Conservation (phyloP, 2,113 vertebrate genomes). For the Sceloporus undulatus region DNA sequence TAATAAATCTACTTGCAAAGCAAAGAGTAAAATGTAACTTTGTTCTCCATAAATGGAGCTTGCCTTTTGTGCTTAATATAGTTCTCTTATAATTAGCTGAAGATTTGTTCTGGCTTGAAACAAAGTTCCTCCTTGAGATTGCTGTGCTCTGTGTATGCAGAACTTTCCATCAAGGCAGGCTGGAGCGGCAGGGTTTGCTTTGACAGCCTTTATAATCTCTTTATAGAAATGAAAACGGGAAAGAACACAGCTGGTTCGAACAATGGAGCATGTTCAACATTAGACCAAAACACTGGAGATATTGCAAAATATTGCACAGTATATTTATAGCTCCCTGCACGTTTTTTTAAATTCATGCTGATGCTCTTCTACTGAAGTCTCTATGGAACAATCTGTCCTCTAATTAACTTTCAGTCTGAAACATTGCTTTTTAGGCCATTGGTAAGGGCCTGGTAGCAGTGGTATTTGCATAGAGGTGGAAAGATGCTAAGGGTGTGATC, state of each 20-base stretch:
- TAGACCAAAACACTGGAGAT: slow-evolving; percentile 86
- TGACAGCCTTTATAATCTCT: slow-evolving; percentile 86
- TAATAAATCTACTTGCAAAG: slow-evolving; percentile 81
- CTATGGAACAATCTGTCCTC: slow-evolving; percentile 77
- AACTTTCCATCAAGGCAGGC: slow-evolving; percentile 85
- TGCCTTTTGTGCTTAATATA: slow-evolving; percentile 89
- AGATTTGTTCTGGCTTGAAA: slow-evolving; percentile 88
- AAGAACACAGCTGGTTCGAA: slow-evolving; percentile 87
- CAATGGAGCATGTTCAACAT: slow-evolving; percentile 85
- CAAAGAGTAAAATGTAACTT: slow-evolving; percentile 85
- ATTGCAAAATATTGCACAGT: slow-evolving; percentile 87
- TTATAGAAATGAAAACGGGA: slow-evolving; percentile 85
- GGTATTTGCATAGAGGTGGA: slow-evolving; percentile 47
- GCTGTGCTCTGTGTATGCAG: slow-evolving; percentile 84
- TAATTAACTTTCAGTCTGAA: slow-evolving; percentile 74
- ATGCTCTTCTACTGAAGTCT: slow-evolving; percentile 77
- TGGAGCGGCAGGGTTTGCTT: slow-evolving; percentile 80
- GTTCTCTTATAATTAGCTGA: slow-evolving; percentile 88
- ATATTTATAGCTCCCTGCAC: slow-evolving; percentile 83
- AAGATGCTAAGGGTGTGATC: slow-evolving; percentile 44
- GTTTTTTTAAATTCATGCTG: slow-evolving; percentile 80
- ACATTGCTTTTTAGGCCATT: slow-evolving; percentile 69
- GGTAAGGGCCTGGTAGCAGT: slow-evolving; percentile 55
- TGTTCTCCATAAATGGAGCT: slow-evolving; percentile 85
- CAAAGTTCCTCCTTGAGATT: slow-evolving; percentile 88